phyloP scores from a whole-genome alignment of 2,113 vertebrate species.

The Oreochromis aureus region DNA sequence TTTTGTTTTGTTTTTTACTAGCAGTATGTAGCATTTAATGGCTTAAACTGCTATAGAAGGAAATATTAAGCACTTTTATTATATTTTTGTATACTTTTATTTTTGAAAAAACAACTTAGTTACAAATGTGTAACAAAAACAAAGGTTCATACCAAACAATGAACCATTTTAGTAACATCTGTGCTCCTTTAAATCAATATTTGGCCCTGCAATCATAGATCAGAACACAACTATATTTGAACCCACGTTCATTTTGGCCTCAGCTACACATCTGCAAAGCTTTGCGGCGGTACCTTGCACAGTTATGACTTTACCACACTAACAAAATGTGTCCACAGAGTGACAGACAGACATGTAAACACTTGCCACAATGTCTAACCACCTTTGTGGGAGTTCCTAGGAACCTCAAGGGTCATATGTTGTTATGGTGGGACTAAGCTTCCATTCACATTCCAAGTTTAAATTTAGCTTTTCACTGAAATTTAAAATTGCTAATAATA shows the following conservation, averaged over 20 bases:
- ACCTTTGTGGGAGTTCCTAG: not conserved
- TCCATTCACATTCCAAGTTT: fast-evolving
- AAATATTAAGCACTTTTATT: not conserved
- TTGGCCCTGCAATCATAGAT: not conserved
- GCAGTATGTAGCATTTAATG: not conserved
- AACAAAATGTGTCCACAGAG: not conserved
- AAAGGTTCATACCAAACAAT: not conserved
- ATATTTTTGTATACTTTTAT: not conserved
- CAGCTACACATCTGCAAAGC: not conserved
- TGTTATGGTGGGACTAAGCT: not conserved
- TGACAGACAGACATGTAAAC: not conserved
- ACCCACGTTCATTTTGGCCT: not conserved
- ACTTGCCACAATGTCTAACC: not conserved
- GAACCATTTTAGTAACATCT: not conserved
- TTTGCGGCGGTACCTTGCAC: not conserved
- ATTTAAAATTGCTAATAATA: not conserved
- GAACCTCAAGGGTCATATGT: not conserved
- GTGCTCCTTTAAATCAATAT: not conserved
- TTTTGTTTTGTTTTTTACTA: not conserved
- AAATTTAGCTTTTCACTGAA: not conserved
- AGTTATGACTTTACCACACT: not conserved
- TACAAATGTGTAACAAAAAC: not conserved
- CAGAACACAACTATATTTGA: not conserved
- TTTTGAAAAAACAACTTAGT: not conserved
- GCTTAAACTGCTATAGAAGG: not conserved